These are phyloP conservation scores for Hirudinaria manillensis DNA, from an alignment of 2,888 invertebrate species.

Conservation along the genomic window DNA sequence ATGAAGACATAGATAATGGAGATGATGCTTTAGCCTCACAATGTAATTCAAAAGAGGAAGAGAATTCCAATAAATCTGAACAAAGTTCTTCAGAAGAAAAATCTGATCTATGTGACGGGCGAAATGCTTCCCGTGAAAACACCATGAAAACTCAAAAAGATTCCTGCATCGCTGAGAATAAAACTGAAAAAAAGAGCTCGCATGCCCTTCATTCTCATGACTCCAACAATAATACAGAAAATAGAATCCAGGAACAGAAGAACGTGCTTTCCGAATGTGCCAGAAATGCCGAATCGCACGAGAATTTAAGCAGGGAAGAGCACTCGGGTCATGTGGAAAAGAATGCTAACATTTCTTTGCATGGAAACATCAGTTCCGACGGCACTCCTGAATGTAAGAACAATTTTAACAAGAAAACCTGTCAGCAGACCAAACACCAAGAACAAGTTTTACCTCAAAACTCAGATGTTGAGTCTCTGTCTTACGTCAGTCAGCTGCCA, in stretches of 20 bases:
- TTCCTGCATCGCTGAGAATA: not conserved
- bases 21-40: not conserved
- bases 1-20: not conserved
- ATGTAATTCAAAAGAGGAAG: not conserved
- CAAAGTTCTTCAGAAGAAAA: not conserved
- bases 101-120: not conserved
- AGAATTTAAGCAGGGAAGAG: not conserved
- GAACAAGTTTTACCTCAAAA: not conserved
- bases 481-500: constrained; percentile 18
- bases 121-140: not conserved
- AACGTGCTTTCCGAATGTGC: not conserved
- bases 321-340: not conserved
- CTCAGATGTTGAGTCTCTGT: not conserved
- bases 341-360: not conserved
- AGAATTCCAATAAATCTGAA: not conserved
- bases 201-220: constrained; percentile 4
- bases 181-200: no score
- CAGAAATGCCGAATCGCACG: not conserved
- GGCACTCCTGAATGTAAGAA: not conserved
- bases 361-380: no score
- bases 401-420: not conserved
- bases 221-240: not conserved
- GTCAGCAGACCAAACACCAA: not conserved
- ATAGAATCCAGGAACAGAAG: constrained; percentile 1
- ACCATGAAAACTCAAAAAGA: not conserved